Conservation (phyloP, 1,140 invertebrate genomes). For the Parapsyche elsis region DNA sequence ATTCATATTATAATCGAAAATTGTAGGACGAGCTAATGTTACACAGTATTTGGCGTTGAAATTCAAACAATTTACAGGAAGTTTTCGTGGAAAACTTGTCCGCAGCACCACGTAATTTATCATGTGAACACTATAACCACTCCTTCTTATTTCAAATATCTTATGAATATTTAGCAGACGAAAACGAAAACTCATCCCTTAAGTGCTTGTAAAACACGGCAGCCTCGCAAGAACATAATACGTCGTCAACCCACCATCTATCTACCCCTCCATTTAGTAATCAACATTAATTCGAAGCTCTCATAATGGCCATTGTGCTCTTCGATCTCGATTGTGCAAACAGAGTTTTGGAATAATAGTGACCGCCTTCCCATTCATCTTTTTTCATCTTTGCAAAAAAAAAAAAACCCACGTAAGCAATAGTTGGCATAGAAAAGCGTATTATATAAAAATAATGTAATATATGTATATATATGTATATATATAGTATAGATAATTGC, state of each 20-base stretch:
- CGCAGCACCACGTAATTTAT: conserved; percentile 6
- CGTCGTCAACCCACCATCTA: not conserved
- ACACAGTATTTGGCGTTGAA: too few relatives aligned
- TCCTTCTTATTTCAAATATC: not conserved
- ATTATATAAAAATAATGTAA: not conserved
- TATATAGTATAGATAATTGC: not conserved
- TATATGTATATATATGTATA: too few relatives aligned
- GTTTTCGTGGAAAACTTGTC: not conserved
- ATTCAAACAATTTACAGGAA: too few relatives aligned
- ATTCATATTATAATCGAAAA: too few relatives aligned
- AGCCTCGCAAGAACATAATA: not conserved
- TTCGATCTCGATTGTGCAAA: conserved; percentile 4
- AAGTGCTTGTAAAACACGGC: conserved; percentile 30
- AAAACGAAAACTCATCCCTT: conserved; percentile 33
- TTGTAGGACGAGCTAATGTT: too few relatives aligned
- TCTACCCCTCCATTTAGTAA: not conserved
- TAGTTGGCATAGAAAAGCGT: not conserved
- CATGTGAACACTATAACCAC: conserved; percentile 20
- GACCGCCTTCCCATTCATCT: too few relatives aligned
- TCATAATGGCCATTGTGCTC: not conserved
- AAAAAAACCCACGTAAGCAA: not conserved
- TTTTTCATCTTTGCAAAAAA: too few relatives aligned
- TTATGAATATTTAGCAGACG: conserved; percentile 24
- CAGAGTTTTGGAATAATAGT: not conserved
- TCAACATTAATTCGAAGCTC: not conserved